Evolutionary conservation across 1,140 invertebrate species (phyloP).

Genomic region (Diprion similis): DNA sequence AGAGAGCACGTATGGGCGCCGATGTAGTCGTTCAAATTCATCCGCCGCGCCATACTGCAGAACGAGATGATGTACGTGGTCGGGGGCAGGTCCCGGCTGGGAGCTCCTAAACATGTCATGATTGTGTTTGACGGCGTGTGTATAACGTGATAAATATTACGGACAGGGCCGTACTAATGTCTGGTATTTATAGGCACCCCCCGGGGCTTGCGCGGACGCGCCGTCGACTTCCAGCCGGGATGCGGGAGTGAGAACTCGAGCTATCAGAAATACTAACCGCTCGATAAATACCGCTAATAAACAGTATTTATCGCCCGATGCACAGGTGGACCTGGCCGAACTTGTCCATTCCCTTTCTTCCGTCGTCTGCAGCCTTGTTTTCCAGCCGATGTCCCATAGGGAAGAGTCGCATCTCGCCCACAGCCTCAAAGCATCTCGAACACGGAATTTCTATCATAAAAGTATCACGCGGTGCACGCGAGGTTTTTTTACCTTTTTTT

Average conservation of each 20-base stretch:
- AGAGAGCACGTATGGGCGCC: neutral
- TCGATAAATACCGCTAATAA: conserved; percentile 6
- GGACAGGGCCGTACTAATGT: conserved; percentile 4
- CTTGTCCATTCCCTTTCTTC: neutral
- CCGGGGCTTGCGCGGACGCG: neutral
- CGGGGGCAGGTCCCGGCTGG: neutral
- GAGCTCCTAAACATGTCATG: conserved; percentile 4
- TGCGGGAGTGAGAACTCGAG: neutral
- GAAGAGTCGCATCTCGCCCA: neutral
- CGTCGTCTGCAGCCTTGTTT: neutral
- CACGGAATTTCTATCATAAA: neutral
- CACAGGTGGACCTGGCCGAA: neutral
- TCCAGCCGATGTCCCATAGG: neutral
- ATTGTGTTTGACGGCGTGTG: conserved; percentile 7
- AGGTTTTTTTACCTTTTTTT: neutral
- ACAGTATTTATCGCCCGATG: neutral
- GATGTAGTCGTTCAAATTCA: neutral
- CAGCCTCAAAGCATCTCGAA: neutral
- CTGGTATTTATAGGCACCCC: conserved; percentile 7
- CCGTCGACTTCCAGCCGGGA: neutral
- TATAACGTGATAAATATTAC: conserved; percentile 6
- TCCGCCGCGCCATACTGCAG: neutral
- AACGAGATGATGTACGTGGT: conserved; percentile 2
- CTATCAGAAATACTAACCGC: conserved; percentile 2
- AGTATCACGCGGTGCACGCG: neutral